A percentile compares a stretch with the other conserved stretches of the same genome.
Evolutionary conservation across 2,113 vertebrate species (phyloP).

Genomic region (Thalassoma bifasciatum): DNA sequence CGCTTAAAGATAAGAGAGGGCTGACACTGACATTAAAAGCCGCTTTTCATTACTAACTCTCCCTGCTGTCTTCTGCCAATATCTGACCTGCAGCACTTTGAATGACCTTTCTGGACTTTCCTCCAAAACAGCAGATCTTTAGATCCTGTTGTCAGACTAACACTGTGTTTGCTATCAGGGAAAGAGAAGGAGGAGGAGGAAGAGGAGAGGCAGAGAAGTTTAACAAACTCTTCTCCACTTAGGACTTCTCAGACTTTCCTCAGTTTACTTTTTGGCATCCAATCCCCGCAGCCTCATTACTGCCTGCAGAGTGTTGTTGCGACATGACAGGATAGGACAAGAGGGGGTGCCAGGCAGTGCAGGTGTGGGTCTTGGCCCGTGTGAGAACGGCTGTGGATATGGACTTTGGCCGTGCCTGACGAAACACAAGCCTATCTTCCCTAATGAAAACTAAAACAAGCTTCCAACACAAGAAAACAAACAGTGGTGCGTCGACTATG

Average conservation of each 20-base stretch:
- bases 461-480: constrained; percentile 18
- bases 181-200: too few relatives aligned
- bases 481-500: background rate
- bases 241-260: constrained; percentile 19
- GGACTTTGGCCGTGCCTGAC: constrained; percentile 58
- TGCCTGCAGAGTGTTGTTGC: constrained; percentile 4
- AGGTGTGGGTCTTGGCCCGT: constrained; percentile 23
- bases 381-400: constrained; percentile 10
- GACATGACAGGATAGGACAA: constrained; percentile 17
- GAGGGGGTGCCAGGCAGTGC: constrained; percentile 32
- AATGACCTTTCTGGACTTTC: constrained; percentile 18
- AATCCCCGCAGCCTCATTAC: constrained; percentile 32
- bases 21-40: constrained; percentile 15
- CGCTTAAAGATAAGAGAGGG: constrained; percentile 35
- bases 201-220: background rate
- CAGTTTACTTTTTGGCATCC: constrained; percentile 26
- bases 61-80: background rate
- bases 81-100: constrained; percentile 5
- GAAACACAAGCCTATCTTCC: constrained; percentile 8
- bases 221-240: background rate
- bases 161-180: constrained; percentile 12
- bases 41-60: constrained; percentile 11
- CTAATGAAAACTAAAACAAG: background rate
- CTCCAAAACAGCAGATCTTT: background rate
- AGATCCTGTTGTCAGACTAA: background rate